Conservation (phyloP, 2,113 vertebrate species). For the Hyaena hyaena region DNA sequence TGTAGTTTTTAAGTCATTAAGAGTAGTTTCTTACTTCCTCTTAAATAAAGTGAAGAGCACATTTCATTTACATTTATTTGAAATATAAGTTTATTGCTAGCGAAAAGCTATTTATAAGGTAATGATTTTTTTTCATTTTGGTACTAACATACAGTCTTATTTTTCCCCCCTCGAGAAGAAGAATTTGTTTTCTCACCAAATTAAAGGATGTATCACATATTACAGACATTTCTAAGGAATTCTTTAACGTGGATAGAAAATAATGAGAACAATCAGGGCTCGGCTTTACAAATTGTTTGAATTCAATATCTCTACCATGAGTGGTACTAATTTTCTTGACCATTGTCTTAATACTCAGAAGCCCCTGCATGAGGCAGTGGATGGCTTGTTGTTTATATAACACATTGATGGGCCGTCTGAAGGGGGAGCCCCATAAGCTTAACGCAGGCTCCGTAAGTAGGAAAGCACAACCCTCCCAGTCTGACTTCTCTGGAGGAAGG, state of each 20-base stretch:
- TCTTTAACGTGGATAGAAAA: neutral
- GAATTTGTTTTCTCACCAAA: neutral
- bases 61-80: neutral
- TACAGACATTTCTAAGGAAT: neutral
- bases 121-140: neutral
- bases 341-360: neutral
- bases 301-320: neutral
- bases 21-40: neutral
- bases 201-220: neutral
- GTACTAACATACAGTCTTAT: neutral
- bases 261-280: neutral
- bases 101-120: neutral
- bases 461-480: neutral
- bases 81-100: neutral
- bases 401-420: neutral
- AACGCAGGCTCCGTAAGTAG: neutral
- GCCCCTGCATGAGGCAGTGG: accelerated
- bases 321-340: neutral
- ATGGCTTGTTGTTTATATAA: neutral
- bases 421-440: neutral
- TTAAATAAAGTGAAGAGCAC: neutral
- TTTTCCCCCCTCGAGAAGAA: no score
- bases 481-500: neutral
- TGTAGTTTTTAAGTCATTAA: neutral
- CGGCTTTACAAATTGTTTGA: neutral